Conservation (phyloP, 2,888 invertebrate genomes). For the Caenorhabditis japonica region DNA sequence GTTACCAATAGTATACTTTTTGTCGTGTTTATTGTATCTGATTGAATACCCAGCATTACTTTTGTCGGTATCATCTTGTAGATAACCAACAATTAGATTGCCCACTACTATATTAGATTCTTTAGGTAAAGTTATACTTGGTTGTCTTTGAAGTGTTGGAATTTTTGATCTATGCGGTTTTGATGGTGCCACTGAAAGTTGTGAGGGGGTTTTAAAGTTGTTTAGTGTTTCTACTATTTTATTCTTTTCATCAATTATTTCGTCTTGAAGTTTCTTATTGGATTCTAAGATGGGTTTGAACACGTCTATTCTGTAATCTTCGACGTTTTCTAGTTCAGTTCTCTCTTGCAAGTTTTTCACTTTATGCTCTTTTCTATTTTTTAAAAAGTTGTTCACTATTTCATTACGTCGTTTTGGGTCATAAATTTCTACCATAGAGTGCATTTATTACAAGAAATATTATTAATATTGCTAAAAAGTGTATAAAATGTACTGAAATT, state of each 20-base stretch:
- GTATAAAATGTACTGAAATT: slow-evolving; percentile 18
- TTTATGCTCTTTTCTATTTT: slow-evolving; percentile 58
- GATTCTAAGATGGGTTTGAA: no score
- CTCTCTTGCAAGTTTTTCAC: slow-evolving; percentile 52
- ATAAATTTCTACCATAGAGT: slow-evolving; percentile 50
- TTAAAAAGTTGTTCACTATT: slow-evolving; percentile 50
- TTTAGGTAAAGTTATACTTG: not conserved
- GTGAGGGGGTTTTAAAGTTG: no score
- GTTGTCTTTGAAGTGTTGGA: slow-evolving; percentile 29
- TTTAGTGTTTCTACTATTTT: slow-evolving; percentile 63
- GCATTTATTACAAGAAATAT: slow-evolving; percentile 21
- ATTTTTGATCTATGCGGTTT: slow-evolving; percentile 14
- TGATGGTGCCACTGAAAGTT: slow-evolving; percentile 15
- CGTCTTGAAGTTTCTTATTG: no score
- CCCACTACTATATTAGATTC: slow-evolving; percentile 38
- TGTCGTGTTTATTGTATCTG: no score
- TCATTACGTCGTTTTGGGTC: slow-evolving; percentile 59
- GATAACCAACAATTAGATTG: slow-evolving; percentile 57
- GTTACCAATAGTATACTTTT: slow-evolving; percentile 62
- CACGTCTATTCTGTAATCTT: slow-evolving; percentile 63
- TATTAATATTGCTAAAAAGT: slow-evolving; percentile 4
- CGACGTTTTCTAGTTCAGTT: slow-evolving; percentile 52
- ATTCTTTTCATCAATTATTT: slow-evolving; percentile 65
- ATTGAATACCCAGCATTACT: slow-evolving; percentile 63
- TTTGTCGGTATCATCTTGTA: slow-evolving; percentile 60